Base-by-base conservation (phyloP, 1,140 invertebrate species). In the Pararge aegeria region DNA sequence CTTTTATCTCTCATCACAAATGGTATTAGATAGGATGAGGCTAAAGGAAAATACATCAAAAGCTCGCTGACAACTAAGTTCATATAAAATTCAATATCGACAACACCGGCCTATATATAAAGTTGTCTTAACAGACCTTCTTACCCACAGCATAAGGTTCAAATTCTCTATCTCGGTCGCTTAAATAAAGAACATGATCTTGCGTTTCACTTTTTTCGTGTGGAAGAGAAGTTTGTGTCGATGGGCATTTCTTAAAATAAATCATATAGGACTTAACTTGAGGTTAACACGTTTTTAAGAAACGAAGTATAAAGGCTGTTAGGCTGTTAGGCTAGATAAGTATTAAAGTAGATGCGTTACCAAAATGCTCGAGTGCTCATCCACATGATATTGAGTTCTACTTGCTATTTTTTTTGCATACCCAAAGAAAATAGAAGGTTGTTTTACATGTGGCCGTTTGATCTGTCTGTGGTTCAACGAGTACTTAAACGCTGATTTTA, bases 201-300 rank as follows among this genome's bases (percentile, higher is more conserved):
- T 50, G n/a, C 38, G 29, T 56, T 48, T 56, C 40, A 24, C 18
- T 56, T 40, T 34, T 37, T 9, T 15, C 21, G 24, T 19, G 9
- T 51, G 30, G 27, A 15, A 46, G 18, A 9, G 30, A 38, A 53
- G 15, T 40, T 55, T 40, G n/a, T 30, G 19, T 48, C 55, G 37
- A 20, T 53, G 55, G 37, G 48, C 64, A 54, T 61, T 66, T 56
- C 54, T 42, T 53, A 53, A 57, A 58, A 61, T 66, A 66, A 66
- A 66, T 66, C 64, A 66, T 66, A 27, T 16, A 40, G 55, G 64
- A 49, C 58, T 61, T 57, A 61, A 61, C 49, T 61, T 60, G 61
- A 61, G 64, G 58, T 69, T 69, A 65, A 69, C 66, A 64, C 57
- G 57, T 62, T 65, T 68, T 65, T 59, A 55, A 53, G 63, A 62